A percentile compares a stretch with the other conserved stretches of the same genome.
phyloP scores from a whole-genome alignment of 2,113 vertebrate genomes.

The Rhegmatorhina hoffmannsi region DNA sequence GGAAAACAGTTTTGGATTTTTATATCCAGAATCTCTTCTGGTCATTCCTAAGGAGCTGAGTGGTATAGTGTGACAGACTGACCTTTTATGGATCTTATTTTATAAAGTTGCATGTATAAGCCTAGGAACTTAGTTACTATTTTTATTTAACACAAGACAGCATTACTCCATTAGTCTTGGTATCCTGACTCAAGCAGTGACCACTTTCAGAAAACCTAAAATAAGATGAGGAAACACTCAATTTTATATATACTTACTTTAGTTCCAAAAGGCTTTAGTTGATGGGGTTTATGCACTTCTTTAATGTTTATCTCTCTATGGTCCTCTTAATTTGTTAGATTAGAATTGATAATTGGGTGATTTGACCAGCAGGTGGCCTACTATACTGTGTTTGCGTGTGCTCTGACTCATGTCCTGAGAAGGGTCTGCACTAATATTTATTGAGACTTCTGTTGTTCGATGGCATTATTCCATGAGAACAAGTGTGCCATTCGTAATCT shows the following conservation, averaged over 20 bases:
- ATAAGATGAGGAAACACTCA: neutral
- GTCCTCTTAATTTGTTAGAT: neutral
- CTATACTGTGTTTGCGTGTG: conserved; percentile 50
- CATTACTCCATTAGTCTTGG: neutral
- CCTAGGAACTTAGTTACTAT: neutral
- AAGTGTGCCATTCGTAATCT: neutral
- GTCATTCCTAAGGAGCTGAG: neutral
- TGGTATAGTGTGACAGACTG: neutral
- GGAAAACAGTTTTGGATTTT: neutral
- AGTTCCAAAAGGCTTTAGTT: neutral
- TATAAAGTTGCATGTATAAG: neutral
- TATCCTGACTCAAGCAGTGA: neutral
- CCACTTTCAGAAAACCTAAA: neutral
- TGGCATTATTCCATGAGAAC: neutral
- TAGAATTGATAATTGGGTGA: conserved; percentile 55
- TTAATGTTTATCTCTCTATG: neutral
- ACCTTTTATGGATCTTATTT: neutral
- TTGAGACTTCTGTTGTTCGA: neutral
- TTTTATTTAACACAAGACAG: neutral
- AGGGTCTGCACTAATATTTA: neutral
- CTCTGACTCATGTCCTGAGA: neutral
- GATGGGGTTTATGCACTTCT: neutral
- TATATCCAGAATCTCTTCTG: neutral
- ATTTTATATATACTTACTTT: neutral
- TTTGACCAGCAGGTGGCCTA: conserved; percentile 79